These are phyloP conservation scores for Oxystoma pomonae DNA, from an alignment of 2,888 invertebrate genomes.

Conservation along the genomic window DNA sequence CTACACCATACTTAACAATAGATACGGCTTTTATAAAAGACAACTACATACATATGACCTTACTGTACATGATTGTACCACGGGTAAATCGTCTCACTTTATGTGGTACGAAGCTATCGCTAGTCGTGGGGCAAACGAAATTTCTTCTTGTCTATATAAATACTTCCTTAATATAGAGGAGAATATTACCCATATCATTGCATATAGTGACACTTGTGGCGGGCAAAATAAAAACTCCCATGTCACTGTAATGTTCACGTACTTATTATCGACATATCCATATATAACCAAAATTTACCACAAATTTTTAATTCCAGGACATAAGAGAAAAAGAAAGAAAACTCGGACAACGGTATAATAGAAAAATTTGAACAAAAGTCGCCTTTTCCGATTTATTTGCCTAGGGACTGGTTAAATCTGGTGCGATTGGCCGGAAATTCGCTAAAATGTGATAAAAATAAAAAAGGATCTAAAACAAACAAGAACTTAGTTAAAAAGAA, in stretches of 20 bases:
- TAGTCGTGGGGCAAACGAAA: slow-evolving; percentile 31
- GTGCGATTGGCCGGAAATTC: slow-evolving; percentile 6
- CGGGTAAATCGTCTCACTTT: slow-evolving; percentile 11
- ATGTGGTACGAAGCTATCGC: slow-evolving; percentile 36
- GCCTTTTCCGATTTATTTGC: slow-evolving; percentile 15
- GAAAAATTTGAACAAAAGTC: slow-evolving; percentile 19
- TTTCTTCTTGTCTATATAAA: slow-evolving; percentile 25
- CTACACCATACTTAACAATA: slow-evolving; percentile 32
- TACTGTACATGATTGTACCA: slow-evolving; percentile 28
- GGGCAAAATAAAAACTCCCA: slow-evolving; percentile 24
- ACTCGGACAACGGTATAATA: slow-evolving; percentile 20
- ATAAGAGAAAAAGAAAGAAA: slow-evolving; percentile 20
- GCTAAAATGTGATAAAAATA: not conserved
- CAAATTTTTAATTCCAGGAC: slow-evolving; percentile 21
- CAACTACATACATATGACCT: slow-evolving; percentile 34
- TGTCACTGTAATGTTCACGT: slow-evolving; percentile 9
- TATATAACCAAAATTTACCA: slow-evolving; percentile 10
- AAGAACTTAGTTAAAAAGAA: not conserved
- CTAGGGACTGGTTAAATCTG: slow-evolving; percentile 21
- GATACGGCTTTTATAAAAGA: slow-evolving; percentile 21
- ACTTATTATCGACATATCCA: not conserved
- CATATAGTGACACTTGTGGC: slow-evolving; percentile 21
- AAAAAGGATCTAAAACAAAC: not conserved
- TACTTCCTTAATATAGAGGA: slow-evolving; percentile 4
- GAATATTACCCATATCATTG: slow-evolving; percentile 8